Evolutionary conservation across 37 sponge, comb jelly and placozoan species (phyloP).

Genomic region (Spongia lamella): DNA sequence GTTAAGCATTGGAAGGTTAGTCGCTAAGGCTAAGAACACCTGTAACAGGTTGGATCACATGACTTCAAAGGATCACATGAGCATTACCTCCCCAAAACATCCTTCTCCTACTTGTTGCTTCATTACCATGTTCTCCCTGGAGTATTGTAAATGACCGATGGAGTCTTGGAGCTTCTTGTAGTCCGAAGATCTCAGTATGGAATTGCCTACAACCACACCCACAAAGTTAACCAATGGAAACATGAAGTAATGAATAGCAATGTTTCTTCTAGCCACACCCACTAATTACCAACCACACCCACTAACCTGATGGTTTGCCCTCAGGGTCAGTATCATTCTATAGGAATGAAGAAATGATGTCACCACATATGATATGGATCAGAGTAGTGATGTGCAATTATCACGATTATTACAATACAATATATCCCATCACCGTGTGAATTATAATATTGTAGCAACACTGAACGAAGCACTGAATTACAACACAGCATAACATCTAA

Average conservation of each 20-base stretch:
- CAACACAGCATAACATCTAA: no score
- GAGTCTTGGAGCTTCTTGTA: slow-evolving; percentile 55
- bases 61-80: slow-evolving; percentile 10
- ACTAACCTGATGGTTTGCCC: slow-evolving; percentile 7
- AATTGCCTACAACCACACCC: neutral
- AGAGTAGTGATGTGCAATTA: no score
- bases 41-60: neutral
- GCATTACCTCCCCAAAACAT: slow-evolving; percentile 69
- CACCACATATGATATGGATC: no score
- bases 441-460: no score
- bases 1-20: slow-evolving; percentile 41
- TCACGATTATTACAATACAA: no score
- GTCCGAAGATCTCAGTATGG: slow-evolving; percentile 13
- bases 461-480: no score
- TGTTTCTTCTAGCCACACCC: slow-evolving; percentile 30
- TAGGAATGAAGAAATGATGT: no score
- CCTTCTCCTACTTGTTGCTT: slow-evolving; percentile 66
- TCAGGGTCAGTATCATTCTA: slow-evolving; percentile 4
- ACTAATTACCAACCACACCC: slow-evolving; percentile 34
- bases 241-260: neutral
- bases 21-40: slow-evolving; percentile 54
- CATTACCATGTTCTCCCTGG: slow-evolving; percentile 49
- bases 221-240: slow-evolving; percentile 2
- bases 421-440: no score
- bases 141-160: slow-evolving; percentile 53